Conservation (phyloP, 1,140 invertebrate species). For the Rhopalosiphum padi region DNA sequence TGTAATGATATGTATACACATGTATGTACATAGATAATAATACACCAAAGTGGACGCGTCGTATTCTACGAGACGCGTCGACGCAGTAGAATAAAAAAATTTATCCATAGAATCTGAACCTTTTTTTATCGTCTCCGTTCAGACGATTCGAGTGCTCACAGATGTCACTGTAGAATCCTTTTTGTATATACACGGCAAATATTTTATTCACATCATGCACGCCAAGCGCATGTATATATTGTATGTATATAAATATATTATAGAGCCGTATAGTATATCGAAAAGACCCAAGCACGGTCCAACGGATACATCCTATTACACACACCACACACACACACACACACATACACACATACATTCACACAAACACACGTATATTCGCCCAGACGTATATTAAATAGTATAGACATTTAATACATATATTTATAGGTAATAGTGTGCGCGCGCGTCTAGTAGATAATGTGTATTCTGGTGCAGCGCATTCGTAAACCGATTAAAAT, state of each 20-base stretch:
- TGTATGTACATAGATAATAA: not conserved
- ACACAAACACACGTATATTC: not conserved
- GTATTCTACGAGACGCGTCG: not conserved
- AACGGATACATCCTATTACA: not conserved
- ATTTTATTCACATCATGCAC: not conserved
- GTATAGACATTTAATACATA: not conserved
- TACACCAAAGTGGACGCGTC: not conserved
- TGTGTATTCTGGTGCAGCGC: not conserved
- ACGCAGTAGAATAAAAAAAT: not conserved
- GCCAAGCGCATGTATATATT: not conserved
- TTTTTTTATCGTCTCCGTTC: not conserved
- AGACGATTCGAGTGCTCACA: constrained; percentile 8
- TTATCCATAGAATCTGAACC: not conserved
- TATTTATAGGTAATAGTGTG: not conserved
- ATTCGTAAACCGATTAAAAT: not conserved
- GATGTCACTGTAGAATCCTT: constrained; percentile 20
- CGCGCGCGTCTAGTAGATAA: not conserved
- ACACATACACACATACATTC: too few species aligned
- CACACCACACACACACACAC: not conserved
- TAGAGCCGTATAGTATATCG: not conserved
- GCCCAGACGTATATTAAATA: not conserved
- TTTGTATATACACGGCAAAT: not conserved
- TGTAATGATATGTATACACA: not conserved
- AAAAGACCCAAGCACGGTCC: not conserved
- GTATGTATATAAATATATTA: not conserved